Conservation (phyloP, 2,888 invertebrate species). For the Tachina fera region DNA sequence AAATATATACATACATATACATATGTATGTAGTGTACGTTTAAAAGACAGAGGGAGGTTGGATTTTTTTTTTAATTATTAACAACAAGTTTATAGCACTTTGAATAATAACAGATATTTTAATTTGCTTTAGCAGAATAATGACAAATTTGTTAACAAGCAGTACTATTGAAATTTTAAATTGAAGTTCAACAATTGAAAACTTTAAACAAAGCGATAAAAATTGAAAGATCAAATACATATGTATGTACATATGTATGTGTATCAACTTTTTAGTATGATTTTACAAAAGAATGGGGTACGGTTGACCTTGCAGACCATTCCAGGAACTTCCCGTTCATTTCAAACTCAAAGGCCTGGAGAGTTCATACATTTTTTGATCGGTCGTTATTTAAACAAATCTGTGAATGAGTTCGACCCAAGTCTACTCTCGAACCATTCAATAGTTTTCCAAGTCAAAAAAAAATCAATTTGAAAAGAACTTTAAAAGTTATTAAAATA, state of each 20-base stretch:
- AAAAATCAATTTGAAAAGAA: no score
- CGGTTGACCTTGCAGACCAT: no score
- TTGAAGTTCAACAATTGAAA: neutral
- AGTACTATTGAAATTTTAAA: neutral
- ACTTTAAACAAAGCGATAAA: neutral
- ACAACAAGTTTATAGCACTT: constrained; percentile 36
- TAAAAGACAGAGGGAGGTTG: constrained; percentile 4
- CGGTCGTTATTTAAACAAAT: no score
- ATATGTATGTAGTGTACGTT: neutral
- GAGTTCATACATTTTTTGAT: no score
- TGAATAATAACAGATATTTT: constrained; percentile 7
- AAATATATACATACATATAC: neutral
- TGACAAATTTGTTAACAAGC: constrained; percentile 4
- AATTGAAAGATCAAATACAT: neutral
- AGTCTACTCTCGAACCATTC: no score
- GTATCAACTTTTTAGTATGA: no score
- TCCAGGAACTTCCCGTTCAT: no score
- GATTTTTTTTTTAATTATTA: constrained; percentile 52
- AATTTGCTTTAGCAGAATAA: constrained; percentile 20
- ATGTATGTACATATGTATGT: neutral
- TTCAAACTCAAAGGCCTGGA: no score
- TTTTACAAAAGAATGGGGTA: no score
- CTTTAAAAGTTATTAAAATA: no score
- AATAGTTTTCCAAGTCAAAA: no score
- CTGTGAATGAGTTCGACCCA: no score